Percentiles rank a stretch among this genome's conserved stretches.
Evolutionary conservation across 2,797 vertebrate genomes (phyloP).

Genomic region (Crypturellus tataupa): DNA sequence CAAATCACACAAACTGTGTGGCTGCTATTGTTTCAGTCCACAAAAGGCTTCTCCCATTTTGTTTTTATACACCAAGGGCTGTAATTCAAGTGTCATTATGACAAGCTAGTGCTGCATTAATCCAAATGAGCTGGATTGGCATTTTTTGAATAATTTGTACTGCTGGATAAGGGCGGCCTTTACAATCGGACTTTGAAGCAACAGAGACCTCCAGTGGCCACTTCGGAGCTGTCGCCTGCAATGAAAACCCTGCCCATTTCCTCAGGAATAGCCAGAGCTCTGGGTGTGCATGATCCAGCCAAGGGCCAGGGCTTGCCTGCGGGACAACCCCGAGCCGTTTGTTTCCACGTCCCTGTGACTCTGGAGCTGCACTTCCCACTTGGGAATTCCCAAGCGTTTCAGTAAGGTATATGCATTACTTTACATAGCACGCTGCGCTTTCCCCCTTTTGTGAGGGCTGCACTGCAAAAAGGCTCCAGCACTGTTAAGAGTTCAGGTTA

Average conservation of each 20-base stretch:
- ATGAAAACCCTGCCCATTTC: too few species aligned
- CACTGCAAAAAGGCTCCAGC: neutral
- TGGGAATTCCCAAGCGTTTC: neutral
- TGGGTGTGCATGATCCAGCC: accelerated
- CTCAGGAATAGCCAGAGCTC: neutral
- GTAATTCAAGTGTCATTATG: neutral
- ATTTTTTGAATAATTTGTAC: neutral
- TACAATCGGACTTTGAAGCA: neutral
- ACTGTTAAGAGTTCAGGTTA: neutral
- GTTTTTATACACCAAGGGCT: neutral
- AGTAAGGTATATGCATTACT: too few species aligned
- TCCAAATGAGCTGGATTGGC: neutral
- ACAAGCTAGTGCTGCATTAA: neutral
- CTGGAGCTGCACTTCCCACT: neutral
- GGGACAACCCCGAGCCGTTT: too few species aligned
- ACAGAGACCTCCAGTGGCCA: constrained; percentile 63
- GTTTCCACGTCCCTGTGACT: neutral
- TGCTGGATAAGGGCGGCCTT: neutral
- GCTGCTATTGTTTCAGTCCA: neutral
- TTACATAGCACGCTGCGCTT: accelerated
- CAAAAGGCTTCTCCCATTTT: neutral
- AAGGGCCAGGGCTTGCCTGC: neutral
- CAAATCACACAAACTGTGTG: neutral
- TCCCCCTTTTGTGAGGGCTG: neutral
- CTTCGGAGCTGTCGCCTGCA: neutral